Percentiles rank a stretch among this genome's conserved stretches.
Conservation (phyloP, 2,888 invertebrate species). For the Campoletis raptor region DNA sequence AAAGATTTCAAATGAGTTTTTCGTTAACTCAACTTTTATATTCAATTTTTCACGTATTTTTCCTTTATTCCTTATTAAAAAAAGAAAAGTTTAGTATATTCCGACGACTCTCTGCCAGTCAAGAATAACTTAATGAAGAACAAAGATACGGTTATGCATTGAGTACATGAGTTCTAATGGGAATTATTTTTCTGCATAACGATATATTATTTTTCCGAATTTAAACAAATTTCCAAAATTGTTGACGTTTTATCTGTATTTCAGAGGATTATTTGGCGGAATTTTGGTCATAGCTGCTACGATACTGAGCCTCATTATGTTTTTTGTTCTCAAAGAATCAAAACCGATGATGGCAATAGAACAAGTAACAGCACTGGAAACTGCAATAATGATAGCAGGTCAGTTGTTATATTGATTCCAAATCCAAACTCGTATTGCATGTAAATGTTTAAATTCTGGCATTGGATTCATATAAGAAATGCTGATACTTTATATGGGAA, state of each 20-base stretch:
- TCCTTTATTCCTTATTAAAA: too few relatives aligned
- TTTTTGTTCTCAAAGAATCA: constrained; percentile 92
- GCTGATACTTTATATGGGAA: not conserved
- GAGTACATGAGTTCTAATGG: too few relatives aligned
- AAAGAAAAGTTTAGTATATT: too few relatives aligned
- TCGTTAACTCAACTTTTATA: too few relatives aligned
- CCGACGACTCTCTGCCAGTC: too few relatives aligned
- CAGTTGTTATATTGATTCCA: constrained; percentile 14
- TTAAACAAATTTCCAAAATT: not conserved
- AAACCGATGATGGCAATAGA: constrained; percentile 80
- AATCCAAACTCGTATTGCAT: not conserved
- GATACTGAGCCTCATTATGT: constrained; percentile 95
- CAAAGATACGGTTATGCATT: too few relatives aligned
- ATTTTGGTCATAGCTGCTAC: constrained; percentile 92
- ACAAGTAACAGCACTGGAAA: constrained; percentile 81
- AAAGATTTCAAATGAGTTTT: too few relatives aligned
- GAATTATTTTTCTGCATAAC: too few relatives aligned
- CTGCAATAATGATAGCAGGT: constrained; percentile 80
- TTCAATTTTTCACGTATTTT: too few relatives aligned
- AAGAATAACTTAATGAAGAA: too few relatives aligned
- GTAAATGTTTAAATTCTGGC: not conserved
- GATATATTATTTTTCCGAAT: too few relatives aligned
- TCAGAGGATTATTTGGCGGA: constrained; percentile 89
- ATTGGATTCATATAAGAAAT: not conserved
- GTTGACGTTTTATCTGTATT: constrained; percentile 10